Base-by-base conservation (phyloP, 2,888 invertebrate genomes). In the Rhodophaea formosa region DNA sequence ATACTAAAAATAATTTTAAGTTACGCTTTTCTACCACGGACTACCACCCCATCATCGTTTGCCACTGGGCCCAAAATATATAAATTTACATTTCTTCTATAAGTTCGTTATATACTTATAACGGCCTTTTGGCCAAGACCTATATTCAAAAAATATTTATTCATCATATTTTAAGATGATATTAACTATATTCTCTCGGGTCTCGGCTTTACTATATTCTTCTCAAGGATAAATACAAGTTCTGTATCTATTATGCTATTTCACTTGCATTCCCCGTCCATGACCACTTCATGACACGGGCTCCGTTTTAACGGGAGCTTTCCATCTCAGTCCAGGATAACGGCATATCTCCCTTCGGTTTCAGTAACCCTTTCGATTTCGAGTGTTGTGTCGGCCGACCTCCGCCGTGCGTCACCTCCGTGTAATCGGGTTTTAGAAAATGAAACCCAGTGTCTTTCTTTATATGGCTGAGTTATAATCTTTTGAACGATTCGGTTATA, bases 401-500 rank as follows among this genome's bases (percentile, higher is more conserved):
- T 84, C 84, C 70, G 69, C 69, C 71, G 80, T 83, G 82, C 86
- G 87, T 88, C 86, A 86, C 83, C 82, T 82, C 74, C 69, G 71
- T 74, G 82, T 86, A 84, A 88, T 88, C 88, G 88, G 81, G 86
- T 86, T 89, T 89, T 89, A 89, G 89, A 89, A 89, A 89, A 88
- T 88, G 89, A 89, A 89, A 89, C 86, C 88, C 86, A 84, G 85
- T 73, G 84, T 82, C 82, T 83, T 82, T 80, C 86, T 85, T 84
- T 86, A 86, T 85, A 83, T 82, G 85, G 85, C 61, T 62, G 74
- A 75, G 75, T 82, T 84, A 82, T 83, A 79, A 76, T 81, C 75
- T 80, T 80, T 80, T 76, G 71, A 67, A 68, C 69, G 68, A 63
- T 69, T 74, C 71, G 71, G 74, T 72, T 66, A 15, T 49, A 30